Base-by-base conservation (phyloP, 2,888 invertebrate genomes). In the Nomada fabriciana region DNA sequence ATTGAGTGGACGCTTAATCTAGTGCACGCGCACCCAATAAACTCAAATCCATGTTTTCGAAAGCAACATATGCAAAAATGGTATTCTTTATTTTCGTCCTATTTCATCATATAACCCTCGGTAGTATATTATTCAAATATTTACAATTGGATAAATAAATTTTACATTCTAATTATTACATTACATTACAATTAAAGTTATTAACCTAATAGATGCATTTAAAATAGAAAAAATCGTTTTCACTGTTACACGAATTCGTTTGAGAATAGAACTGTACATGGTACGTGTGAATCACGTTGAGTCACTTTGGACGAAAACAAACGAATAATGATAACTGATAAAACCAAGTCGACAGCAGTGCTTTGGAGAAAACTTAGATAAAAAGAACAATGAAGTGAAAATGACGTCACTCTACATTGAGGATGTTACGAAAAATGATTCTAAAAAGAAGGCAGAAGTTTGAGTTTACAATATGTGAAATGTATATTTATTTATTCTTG, bases 261-360 rank as follows among this genome's bases (percentile, higher is more conserved):
- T 5, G 7, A 11, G 29, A 55, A 64, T 7, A 18, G 3, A 36
- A n/a, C 4, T 47, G 42, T 9, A 4, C 23, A 42, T 61, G 23
- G 13, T 43, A 20, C 43, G 11, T 18, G 42, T 80, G 71, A 71
- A n/a, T 74, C 55, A 42, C 0, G 55, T 53, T 71, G 77, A 77
- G 53, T 80, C 77, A 80, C 65, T 50, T 36, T 4, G 2, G 13
- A 25, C 57, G 23, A 59, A 65, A 42, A 25, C 15, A 70, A 67
- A 76, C 47, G 25, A 42, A 53, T 70, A 67, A 36, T 13, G 25
- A 43, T 47, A 68, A 55, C 47, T 64, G 36, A 60, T 76, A 64
- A 25, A 64, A 50, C 29, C 15, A 13, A 9, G 15, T 5, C 18
- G 7, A 18, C 18, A 9, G 11, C 23, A 18, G 63, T 76, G 43